Conservation (phyloP, 2,113 vertebrate genomes). For the Heterochromis multidens region DNA sequence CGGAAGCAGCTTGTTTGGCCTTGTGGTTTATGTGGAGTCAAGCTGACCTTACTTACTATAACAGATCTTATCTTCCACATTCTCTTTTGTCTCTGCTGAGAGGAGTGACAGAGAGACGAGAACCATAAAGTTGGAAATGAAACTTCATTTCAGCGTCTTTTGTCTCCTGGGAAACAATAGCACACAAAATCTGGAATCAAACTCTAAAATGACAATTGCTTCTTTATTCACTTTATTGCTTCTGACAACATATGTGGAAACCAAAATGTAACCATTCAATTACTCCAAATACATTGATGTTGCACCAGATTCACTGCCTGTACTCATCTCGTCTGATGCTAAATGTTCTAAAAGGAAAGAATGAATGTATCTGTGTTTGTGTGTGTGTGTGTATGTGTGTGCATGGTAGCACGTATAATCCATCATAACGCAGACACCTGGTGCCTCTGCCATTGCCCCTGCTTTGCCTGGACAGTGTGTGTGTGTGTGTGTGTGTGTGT, state of each 20-base stretch:
- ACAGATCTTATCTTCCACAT: neutral
- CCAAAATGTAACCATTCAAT: neutral
- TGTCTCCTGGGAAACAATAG: neutral
- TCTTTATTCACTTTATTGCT: neutral
- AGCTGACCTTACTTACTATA: neutral
- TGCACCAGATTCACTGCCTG: neutral
- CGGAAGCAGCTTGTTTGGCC: neutral
- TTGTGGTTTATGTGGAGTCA: neutral
- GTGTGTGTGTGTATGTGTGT: neutral
- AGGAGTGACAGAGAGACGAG: accelerated
- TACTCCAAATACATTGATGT: neutral
- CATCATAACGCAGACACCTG: constrained; percentile 51
- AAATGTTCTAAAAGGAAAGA: neutral
- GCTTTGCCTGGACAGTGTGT: constrained; percentile 12
- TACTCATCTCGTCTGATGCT: neutral
- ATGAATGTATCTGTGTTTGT: neutral
- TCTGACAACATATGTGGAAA: neutral
- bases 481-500: neutral
- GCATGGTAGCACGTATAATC: constrained; percentile 19
- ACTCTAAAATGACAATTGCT: neutral
- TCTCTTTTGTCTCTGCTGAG: neutral
- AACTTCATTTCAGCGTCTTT: neutral
- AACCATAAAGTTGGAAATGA: neutral
- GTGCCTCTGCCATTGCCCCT: constrained; percentile 22
- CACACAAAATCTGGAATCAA: neutral